Evolutionary conservation across 37 sponge, comb jelly and placozoan genomes (phyloP), one percentile per base, ranked within the genome.

Genomic region (Amphimedon queenslandica): DNA sequence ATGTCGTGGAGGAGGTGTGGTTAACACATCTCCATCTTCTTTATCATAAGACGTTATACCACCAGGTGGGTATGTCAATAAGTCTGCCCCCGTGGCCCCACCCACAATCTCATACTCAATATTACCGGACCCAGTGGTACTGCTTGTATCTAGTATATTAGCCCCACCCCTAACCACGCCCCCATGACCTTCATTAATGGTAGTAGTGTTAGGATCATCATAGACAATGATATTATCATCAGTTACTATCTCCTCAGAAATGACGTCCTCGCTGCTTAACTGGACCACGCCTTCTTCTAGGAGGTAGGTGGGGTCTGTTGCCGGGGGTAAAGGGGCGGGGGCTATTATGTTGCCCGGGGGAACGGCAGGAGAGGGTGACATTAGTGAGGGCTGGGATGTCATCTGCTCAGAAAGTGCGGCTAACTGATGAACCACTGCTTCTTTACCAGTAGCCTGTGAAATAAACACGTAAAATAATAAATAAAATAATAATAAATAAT

Each of bases 161-260:
- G 11, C 4, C 13, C 11, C 30, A 5, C 5, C 8, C 63, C 63
- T 11, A 32, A 31, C 30, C 63, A 4, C 4, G 11, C 63, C 27
- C 30, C 4, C 13, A n/a, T n/a, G n/a, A n/a, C n/a, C n/a, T n/a
- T n/a, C n/a, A 30, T 4, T 30, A 30, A 3, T 30, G 25, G 64
- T 30, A 33, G 31, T 30, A 10, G 31, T 33, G 13, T 35, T 66
- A 6, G 57, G 57, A 2, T 66, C 71, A 43, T 85, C 86, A 8
- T 74, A 76, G 51, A 85, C 86, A 37, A 85, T 80, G 75, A 85
- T 79, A 0, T 83, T 65, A 53, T 84, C 90, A 63, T 84, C 85
- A 0, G 77, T 81, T 20, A 90, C 77, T n/a, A 83, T 77, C 58
- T 90, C 90, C 55, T 81, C 79, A 8, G 89, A 78, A 2, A 78